Base-by-base conservation (phyloP, 1,140 invertebrate genomes). In the Drosophila asahinai region DNA sequence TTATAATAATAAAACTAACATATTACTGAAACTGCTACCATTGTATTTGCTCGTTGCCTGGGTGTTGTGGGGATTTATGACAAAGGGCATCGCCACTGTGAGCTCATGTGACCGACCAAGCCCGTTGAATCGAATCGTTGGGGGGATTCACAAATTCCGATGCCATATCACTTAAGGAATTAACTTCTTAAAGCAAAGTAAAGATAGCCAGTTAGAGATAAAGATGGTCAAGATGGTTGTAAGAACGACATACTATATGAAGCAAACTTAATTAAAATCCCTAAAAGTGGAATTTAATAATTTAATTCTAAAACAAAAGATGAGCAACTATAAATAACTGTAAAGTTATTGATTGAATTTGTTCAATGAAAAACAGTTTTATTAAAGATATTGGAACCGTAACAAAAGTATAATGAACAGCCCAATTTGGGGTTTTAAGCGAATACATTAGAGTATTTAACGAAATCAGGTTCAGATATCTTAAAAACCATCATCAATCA, bases 1-100 rank as follows among this genome's bases (percentile, higher is more conserved):
- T 74, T 74, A 74, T 74, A 74, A 74, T 74, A 74, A 74, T 74
- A 74, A 74, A 74, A 74, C 71, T 74, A 74, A 74, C 68, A 74
- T 73, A 61, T 72, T 71, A 73, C 11, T n/a, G 52, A 51, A 72
- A 22, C 8, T 2, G 0, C 11, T 7, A 1, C 3, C 5, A 14
- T 12, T 54, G n/a, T 38, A 14, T 22, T 40, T 36, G 9, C 14
- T 63, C 38, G n/a, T 38, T 3, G 14, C 2, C 0, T 36, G 43
- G 22, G 27, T 61, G 22, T 30, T 15, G 14, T 58, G 62, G 22
- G 42, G 19, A n/a, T 47, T 19, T 8, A 42, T 22, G 15, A 33
- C 25, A 49, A 43, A 68, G 40, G 22, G 17, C 22, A 15, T 12
- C 5, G 48, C 4, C 30, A 2, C 8, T 42, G 15, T 55, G 54